phyloP scores from a whole-genome alignment of 2,888 invertebrate genomes.

The Cheilosia soror region DNA sequence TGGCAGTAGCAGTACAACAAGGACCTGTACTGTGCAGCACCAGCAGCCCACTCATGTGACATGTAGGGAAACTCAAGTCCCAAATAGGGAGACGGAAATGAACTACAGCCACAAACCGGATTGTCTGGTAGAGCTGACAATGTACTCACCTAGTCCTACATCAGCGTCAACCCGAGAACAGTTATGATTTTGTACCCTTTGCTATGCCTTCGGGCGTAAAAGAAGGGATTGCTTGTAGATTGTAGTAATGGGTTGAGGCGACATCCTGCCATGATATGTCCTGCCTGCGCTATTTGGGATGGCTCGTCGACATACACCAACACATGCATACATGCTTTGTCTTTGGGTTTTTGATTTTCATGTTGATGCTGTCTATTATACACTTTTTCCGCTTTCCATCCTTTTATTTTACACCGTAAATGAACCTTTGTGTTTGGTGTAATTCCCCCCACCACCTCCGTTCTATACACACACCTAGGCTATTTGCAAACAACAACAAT shows the following conservation, averaged over 20 bases:
- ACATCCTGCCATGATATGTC: conserved; percentile 45
- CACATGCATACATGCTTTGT: conserved; percentile 31
- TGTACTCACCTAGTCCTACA: conserved; percentile 74
- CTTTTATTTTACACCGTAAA: conserved; percentile 56
- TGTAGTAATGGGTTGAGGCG: background rate
- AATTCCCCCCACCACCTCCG: conserved; percentile 23
- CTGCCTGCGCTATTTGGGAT: conserved; percentile 10
- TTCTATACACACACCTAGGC: conserved; percentile 7
- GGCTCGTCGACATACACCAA: conserved; percentile 2
- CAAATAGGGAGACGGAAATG: conserved; percentile 68
- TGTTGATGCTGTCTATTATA: conserved; percentile 70
- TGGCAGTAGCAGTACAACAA: conserved; percentile 23
- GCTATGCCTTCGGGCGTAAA: background rate
- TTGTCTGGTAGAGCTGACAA: conserved; percentile 73
- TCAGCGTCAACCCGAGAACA: conserved; percentile 72
- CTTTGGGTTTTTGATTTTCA: conserved; percentile 73
- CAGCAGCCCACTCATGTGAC: conserved; percentile 54
- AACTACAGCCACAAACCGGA: conserved; percentile 71
- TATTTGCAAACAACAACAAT: conserved; percentile 59
- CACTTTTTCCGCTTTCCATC: conserved; percentile 65
- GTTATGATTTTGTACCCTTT: conserved; percentile 65
- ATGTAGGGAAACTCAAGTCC: conserved; percentile 66
- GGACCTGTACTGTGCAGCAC: conserved; percentile 32
- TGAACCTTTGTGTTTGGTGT: conserved; percentile 59
- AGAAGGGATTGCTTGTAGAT: conserved; percentile 10